A percentile compares a stretch with the other conserved stretches of the same genome.
phyloP scores from a whole-genome alignment of 2,113 vertebrate genomes.

The Erpornis zantholeuca region DNA sequence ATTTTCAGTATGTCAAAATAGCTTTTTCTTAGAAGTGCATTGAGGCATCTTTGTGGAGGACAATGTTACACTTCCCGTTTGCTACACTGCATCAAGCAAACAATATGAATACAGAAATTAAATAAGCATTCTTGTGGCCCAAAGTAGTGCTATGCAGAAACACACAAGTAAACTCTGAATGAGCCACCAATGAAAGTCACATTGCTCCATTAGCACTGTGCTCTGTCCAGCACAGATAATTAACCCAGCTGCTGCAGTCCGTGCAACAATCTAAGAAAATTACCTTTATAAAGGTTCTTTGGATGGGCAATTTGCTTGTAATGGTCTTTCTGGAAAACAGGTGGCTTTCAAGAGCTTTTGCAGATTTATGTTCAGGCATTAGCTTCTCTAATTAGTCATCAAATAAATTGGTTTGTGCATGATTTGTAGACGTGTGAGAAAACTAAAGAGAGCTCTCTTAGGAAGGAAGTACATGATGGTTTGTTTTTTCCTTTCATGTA shows the following conservation, averaged over 20 bases:
- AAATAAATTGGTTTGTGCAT: not conserved
- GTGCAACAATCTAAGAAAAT: not conserved
- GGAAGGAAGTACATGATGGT: not conserved
- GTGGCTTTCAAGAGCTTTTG: not conserved
- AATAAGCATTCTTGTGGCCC: not conserved
- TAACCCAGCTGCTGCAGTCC: not conserved
- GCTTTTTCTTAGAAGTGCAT: not conserved
- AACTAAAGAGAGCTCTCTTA: not conserved
- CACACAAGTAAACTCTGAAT: not conserved
- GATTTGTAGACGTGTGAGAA: not conserved
- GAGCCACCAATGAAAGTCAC: not conserved
- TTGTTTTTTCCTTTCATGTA: not conserved
- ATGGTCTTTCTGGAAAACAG: not conserved
- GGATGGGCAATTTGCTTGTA: not conserved
- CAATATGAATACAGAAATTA: not conserved
- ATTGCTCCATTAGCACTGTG: rapidly evolving
- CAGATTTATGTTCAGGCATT: not conserved
- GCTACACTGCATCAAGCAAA: not conserved
- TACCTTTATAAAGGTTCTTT: not conserved
- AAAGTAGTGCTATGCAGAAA: not conserved
- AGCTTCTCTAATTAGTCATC: not conserved
- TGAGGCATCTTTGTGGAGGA: not conserved
- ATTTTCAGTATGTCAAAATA: not conserved
- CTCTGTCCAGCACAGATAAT: not conserved
- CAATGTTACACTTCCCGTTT: not conserved